phyloP scores from a whole-genome alignment of 2,113 vertebrate species.

The Oenanthe oenanthe region DNA sequence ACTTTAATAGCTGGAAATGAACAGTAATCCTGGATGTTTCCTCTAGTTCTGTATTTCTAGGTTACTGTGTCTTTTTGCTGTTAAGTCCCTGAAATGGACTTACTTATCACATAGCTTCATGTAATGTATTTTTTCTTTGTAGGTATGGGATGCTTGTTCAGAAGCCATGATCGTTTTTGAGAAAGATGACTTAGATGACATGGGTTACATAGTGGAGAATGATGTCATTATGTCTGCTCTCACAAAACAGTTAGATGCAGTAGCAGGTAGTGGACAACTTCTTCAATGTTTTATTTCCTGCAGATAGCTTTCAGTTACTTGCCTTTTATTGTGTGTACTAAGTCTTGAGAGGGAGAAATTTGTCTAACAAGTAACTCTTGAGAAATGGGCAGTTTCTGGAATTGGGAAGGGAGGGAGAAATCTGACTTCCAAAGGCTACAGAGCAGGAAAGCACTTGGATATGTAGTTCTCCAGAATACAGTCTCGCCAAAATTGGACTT shows the following conservation, averaged over 20 bases:
- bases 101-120: not conserved
- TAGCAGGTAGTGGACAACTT: conserved; percentile 80
- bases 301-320: not conserved
- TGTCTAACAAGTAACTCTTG: not conserved
- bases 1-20: not conserved
- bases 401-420: not conserved
- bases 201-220: conserved; percentile 97
- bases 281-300: not conserved
- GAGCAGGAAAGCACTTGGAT: not conserved
- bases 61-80: not conserved
- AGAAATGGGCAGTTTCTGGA: not conserved
- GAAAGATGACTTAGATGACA: conserved; percentile 91
- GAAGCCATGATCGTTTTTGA: conserved; percentile 96
- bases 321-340: not conserved
- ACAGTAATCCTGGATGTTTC: not conserved
- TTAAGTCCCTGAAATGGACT: not conserved
- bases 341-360: not conserved
- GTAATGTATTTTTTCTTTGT: conserved; percentile 26
- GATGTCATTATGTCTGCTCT: conserved; percentile 90
- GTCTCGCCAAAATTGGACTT: not conserved
- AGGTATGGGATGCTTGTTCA: conserved; percentile 99
- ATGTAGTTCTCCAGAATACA: not conserved
- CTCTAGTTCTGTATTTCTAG: not conserved
- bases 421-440: not conserved
- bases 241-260: conserved; percentile 86